Evolutionary conservation across 2,113 vertebrate genomes (phyloP).

Genomic region (Aegypius monachus): DNA sequence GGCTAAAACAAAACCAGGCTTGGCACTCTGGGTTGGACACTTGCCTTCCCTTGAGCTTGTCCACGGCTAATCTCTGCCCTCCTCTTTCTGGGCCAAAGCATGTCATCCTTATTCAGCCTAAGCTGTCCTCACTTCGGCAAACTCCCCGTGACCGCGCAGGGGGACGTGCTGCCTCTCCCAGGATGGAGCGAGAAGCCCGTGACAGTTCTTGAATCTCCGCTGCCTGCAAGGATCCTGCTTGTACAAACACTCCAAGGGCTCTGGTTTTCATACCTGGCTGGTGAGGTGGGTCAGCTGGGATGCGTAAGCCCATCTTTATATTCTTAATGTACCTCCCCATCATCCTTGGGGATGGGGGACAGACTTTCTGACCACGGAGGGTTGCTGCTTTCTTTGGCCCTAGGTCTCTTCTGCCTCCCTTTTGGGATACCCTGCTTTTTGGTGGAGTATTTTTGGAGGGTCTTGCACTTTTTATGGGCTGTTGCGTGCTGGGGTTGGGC

Average conservation of each 20-base stretch:
- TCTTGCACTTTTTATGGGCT: background rate
- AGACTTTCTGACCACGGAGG: fast-evolving
- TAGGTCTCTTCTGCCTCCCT: background rate
- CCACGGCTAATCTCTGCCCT: conserved; percentile 51
- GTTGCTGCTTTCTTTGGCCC: background rate
- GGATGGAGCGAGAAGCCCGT: background rate
- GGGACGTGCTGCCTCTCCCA: background rate
- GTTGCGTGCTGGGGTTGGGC: fast-evolving
- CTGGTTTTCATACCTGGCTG: background rate
- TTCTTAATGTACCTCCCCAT: background rate
- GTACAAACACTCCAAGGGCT: fast-evolving
- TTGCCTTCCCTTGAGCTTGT: conserved; percentile 65
- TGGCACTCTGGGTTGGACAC: conserved; percentile 70
- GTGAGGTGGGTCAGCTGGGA: background rate
- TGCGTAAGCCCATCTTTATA: fast-evolving
- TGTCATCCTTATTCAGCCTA: conserved; percentile 51
- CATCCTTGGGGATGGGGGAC: fast-evolving
- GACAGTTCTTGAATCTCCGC: background rate
- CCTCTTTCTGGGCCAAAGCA: conserved; percentile 56
- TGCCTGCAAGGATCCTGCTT: background rate
- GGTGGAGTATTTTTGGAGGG: background rate
- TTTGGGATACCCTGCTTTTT: background rate
- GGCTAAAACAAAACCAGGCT: conserved; percentile 69
- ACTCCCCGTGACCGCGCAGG: background rate
- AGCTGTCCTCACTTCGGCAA: background rate